phyloP scores from a whole-genome alignment of 1,140 invertebrate genomes.

The Drosophila sucinea region DNA sequence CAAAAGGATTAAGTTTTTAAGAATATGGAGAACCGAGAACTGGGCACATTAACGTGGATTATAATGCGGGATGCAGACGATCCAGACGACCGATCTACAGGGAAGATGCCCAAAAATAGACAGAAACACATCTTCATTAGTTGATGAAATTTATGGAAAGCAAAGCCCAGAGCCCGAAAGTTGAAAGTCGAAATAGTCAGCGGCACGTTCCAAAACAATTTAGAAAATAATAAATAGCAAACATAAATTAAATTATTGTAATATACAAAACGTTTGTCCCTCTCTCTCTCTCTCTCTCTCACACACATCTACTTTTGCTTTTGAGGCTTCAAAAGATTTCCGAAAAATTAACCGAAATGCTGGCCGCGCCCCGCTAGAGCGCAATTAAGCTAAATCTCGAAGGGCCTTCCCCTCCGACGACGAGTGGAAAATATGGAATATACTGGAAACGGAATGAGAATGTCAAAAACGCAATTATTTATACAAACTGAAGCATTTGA shows the following conservation, averaged over 20 bases:
- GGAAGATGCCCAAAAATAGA: conserved; percentile 40
- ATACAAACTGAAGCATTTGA: conserved; percentile 82
- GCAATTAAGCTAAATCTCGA: conserved; percentile 69
- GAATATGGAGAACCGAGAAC: conserved; percentile 27
- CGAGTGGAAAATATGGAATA: conserved; percentile 42
- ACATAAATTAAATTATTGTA: conserved; percentile 83
- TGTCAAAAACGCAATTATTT: conserved; percentile 83
- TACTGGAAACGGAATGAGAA: conserved; percentile 34
- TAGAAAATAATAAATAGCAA: conserved; percentile 82
- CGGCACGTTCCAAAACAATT: conserved; percentile 81
- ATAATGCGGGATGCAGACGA: conserved; percentile 12
- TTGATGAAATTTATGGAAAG: conserved; percentile 61
- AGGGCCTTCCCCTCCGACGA: conserved; percentile 20
- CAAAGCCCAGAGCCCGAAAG: conserved; percentile 6
- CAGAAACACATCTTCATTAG: conserved; percentile 51
- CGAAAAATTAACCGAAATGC: conserved; percentile 47
- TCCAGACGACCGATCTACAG: background rate
- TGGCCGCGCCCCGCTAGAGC: conserved; percentile 35
- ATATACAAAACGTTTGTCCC: conserved; percentile 50
- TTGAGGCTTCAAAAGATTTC: conserved; percentile 47
- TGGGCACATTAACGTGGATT: conserved; percentile 58
- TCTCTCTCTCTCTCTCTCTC: conserved; percentile 5
- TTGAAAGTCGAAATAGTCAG: conserved; percentile 23
- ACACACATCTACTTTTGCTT: background rate
- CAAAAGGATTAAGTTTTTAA: conserved; percentile 57